phyloP scores from a whole-genome alignment of 2,797 vertebrate genomes.

The Bovichtus variegatus region DNA sequence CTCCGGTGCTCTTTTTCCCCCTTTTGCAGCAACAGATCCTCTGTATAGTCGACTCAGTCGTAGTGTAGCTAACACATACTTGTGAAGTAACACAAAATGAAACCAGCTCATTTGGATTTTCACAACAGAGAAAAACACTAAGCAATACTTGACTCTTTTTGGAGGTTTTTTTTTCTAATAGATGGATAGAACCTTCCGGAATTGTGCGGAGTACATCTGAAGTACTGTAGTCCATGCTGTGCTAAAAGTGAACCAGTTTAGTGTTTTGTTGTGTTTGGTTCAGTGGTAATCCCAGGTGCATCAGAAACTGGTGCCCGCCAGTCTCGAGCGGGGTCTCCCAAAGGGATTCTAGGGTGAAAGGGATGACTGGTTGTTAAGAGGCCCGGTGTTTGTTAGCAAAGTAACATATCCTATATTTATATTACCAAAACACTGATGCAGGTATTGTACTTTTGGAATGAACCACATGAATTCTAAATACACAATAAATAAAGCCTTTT shows the following conservation, averaged over 20 bases:
- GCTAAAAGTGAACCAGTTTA: constrained; percentile 65
- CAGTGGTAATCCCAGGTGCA: constrained; percentile 66
- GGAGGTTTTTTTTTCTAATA: constrained; percentile 42
- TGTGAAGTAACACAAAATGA: constrained; percentile 49
- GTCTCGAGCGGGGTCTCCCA: constrained; percentile 58
- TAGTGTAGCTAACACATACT: constrained; percentile 63
- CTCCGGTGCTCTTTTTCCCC: constrained; percentile 50
- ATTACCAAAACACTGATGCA: constrained; percentile 7
- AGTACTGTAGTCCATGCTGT: constrained; percentile 67
- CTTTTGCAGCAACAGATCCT: constrained; percentile 32
- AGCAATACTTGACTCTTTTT: constrained; percentile 72
- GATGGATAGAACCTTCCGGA: constrained; percentile 67
- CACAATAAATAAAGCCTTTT: constrained; percentile 16
- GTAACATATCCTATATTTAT: constrained; percentile 33
- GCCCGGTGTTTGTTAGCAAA: constrained; percentile 46
- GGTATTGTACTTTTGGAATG: neutral
- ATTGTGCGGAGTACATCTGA: constrained; percentile 58
- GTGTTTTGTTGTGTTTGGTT: constrained; percentile 73
- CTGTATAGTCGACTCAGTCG: constrained; percentile 50
- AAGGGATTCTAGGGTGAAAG: constrained; percentile 45
- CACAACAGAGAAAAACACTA: constrained; percentile 48
- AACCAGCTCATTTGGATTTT: constrained; percentile 64
- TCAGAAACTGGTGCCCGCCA: constrained; percentile 57
- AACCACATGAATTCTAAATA: neutral
- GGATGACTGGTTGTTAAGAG: constrained; percentile 61